phyloP scores from a whole-genome alignment of 2,888 invertebrate genomes.

The Myopa tessellatipennis region DNA sequence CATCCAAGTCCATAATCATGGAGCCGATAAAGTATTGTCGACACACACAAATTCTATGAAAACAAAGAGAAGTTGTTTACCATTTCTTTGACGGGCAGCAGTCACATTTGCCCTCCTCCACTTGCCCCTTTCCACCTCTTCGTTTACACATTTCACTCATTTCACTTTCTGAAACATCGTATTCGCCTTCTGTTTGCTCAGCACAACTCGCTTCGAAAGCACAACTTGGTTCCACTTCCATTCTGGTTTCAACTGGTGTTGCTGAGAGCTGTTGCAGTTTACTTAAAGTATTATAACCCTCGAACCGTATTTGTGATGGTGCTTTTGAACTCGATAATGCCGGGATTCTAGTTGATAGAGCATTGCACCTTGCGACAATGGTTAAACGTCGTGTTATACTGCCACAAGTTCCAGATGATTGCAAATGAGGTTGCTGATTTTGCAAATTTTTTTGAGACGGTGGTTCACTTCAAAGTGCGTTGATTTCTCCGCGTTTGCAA shows the following conservation, averaged over 20 bases:
- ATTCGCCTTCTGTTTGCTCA: constrained; percentile 17
- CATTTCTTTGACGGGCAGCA: constrained; percentile 52
- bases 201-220: background rate
- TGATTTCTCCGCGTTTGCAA: too few relatives aligned
- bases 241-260: constrained; percentile 6
- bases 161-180: background rate
- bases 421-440: too few relatives aligned
- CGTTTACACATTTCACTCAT: background rate
- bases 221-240: constrained; percentile 7
- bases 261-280: background rate
- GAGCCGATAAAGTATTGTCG: constrained; percentile 60
- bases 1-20: constrained; percentile 58
- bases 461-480: too few relatives aligned
- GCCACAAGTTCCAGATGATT: too few relatives aligned
- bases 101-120: constrained; percentile 44
- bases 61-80: constrained; percentile 40
- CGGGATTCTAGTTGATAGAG: constrained; percentile 23
- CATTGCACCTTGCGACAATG: background rate
- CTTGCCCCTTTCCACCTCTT: constrained; percentile 30
- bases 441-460: too few relatives aligned
- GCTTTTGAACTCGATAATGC: background rate
- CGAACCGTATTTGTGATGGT: background rate
- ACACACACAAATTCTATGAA: background rate
- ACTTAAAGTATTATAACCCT: background rate
- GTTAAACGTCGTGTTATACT: background rate